A percentile compares a stretch with the other conserved stretches of the same genome.
Conservation (phyloP, 1,140 invertebrate species). For the Lepidurus apus region DNA sequence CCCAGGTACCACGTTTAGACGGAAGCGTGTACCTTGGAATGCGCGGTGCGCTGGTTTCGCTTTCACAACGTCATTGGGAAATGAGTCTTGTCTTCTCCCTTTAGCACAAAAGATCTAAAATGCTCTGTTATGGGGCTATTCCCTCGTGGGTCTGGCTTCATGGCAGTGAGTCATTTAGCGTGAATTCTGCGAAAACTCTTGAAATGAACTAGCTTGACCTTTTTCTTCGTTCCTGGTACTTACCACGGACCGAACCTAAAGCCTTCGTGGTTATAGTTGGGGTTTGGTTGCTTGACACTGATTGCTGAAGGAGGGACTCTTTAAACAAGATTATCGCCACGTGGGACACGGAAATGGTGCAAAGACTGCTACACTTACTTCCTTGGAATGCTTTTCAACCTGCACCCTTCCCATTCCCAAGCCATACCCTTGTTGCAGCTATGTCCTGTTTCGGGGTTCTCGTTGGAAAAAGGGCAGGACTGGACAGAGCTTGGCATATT, state of each 20-base stretch:
- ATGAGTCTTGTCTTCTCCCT: too few relatives aligned
- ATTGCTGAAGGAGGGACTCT: background rate
- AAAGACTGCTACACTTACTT: background rate
- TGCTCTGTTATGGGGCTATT: background rate
- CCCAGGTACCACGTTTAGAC: too few relatives aligned
- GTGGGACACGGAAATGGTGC: conserved; percentile 5
- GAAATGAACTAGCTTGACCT: background rate
- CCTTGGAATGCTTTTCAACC: background rate
- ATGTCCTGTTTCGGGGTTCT: background rate
- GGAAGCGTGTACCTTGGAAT: too few relatives aligned
- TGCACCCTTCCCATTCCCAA: background rate
- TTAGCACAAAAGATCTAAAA: too few relatives aligned
- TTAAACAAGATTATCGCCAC: background rate
- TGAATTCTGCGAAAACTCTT: background rate
- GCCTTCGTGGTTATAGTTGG: conserved; percentile 6
- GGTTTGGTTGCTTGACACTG: background rate
- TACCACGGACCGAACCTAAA: background rate
- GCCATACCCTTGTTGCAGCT: background rate
- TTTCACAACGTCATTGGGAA: too few relatives aligned
- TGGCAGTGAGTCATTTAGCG: background rate
- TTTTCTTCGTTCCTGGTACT: background rate
- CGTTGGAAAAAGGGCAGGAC: background rate
- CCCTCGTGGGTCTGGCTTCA: background rate
- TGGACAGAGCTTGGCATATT: too few relatives aligned
- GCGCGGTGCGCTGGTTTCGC: too few relatives aligned